phyloP scores from a whole-genome alignment of 2,797 vertebrate species.

The Ctenosaura bakeri region DNA sequence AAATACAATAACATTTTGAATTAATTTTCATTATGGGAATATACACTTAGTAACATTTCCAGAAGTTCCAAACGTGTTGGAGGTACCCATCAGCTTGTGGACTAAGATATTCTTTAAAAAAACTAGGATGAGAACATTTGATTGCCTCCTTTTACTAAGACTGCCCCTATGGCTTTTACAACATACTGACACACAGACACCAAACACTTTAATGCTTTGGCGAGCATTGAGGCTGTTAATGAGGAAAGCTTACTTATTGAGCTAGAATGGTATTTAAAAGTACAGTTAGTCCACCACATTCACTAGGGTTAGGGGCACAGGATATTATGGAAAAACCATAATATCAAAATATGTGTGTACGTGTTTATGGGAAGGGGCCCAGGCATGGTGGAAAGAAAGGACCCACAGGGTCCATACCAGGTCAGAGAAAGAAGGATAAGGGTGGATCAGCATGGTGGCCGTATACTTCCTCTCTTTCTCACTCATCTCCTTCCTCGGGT shows the following conservation, averaged over 20 bases:
- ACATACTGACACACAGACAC: background rate
- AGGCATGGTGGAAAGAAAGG: too few species aligned
- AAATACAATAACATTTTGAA: slow-evolving; percentile 67
- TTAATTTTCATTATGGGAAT: slow-evolving; percentile 58
- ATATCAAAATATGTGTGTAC: too few species aligned
- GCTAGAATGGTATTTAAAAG: background rate
- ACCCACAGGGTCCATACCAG: too few species aligned
- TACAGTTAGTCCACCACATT: background rate
- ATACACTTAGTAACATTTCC: slow-evolving; percentile 20
- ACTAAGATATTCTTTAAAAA: slow-evolving; percentile 47
- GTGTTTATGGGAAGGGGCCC: too few species aligned
- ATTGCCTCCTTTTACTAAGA: background rate
- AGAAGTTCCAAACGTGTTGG: slow-evolving; percentile 1
- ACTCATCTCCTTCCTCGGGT: too few species aligned
- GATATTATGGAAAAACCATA: too few species aligned
- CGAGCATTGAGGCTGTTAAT: background rate
- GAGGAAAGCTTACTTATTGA: background rate
- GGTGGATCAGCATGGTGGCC: too few species aligned
- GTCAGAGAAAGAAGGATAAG: too few species aligned
- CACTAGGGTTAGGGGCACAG: too few species aligned
- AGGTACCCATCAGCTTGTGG: background rate
- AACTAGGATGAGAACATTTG: background rate
- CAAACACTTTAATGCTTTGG: background rate
- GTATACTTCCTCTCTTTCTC: too few species aligned
- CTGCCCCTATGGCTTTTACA: background rate